These are phyloP conservation scores for Sakesphorus luctuosus DNA, from an alignment of 2,113 vertebrate species.

Conservation along the genomic window DNA sequence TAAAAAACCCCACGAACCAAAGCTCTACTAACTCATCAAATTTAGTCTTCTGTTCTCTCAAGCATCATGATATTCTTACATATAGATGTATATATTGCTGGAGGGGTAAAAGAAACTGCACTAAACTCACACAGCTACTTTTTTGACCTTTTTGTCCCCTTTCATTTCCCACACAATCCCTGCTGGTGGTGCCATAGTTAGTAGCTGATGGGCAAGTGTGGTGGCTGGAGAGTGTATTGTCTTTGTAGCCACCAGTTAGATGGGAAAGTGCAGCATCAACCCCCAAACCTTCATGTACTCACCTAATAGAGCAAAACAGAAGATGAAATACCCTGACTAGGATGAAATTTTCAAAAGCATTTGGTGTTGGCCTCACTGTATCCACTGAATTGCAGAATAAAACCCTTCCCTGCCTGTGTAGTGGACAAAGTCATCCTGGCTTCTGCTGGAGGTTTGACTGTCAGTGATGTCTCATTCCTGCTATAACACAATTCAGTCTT, in stretches of 20 bases:
- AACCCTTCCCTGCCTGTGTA: background rate
- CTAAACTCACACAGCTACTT: background rate
- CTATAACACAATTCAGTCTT: background rate
- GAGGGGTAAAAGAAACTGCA: background rate
- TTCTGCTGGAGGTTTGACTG: background rate
- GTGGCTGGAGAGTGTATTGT: background rate
- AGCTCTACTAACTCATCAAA: background rate
- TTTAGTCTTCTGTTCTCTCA: background rate
- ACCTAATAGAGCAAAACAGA: background rate
- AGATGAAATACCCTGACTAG: background rate
- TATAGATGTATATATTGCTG: background rate
- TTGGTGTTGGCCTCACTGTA: background rate
- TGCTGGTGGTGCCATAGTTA: background rate
- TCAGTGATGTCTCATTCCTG: background rate
- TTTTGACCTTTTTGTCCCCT: background rate
- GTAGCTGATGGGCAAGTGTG: background rate
- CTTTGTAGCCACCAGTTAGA: fast-evolving
- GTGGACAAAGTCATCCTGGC: background rate
- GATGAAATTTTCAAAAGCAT: background rate
- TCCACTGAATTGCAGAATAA: background rate
- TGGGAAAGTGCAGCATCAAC: background rate
- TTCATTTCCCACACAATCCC: background rate
- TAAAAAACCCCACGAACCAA: background rate
- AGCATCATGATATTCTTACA: background rate
- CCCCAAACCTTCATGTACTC: background rate